Percentiles rank a stretch among this genome's conserved stretches.
Conservation (phyloP, 2,113 vertebrate genomes). For the Dicaeum eximium region DNA sequence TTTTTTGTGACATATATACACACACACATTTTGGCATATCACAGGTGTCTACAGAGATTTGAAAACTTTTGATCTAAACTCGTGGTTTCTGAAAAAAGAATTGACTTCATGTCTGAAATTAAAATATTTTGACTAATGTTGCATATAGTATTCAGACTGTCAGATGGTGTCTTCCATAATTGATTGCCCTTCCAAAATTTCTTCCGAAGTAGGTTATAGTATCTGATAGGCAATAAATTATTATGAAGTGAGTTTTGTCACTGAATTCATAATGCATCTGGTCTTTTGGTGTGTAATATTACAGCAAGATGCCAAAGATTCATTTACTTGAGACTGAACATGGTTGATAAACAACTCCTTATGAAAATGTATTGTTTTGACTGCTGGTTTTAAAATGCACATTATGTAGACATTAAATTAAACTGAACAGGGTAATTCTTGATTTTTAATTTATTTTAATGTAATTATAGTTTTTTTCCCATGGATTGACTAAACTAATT, state of each 20-base stretch:
- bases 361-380: neutral
- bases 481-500: neutral
- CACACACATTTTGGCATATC: neutral
- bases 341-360: neutral
- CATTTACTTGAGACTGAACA: neutral
- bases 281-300: neutral
- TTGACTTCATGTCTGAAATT: neutral
- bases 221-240: constrained; percentile 9
- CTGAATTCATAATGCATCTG: neutral
- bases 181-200: constrained; percentile 24
- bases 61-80: neutral
- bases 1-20: neutral
- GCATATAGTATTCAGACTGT: neutral
- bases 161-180: constrained; percentile 8
- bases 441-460: neutral
- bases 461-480: neutral
- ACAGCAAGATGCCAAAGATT: neutral
- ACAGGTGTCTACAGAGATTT: neutral
- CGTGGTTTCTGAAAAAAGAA: neutral
- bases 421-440: neutral
- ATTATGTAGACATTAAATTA: neutral
- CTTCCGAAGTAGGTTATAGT: neutral
- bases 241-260: neutral
- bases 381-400: neutral
- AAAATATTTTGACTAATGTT: neutral